A percentile compares a stretch with the other conserved stretches of the same genome.
Evolutionary conservation across 2,888 invertebrate species (phyloP).

Genomic region (Gymnocheta viridis): DNA sequence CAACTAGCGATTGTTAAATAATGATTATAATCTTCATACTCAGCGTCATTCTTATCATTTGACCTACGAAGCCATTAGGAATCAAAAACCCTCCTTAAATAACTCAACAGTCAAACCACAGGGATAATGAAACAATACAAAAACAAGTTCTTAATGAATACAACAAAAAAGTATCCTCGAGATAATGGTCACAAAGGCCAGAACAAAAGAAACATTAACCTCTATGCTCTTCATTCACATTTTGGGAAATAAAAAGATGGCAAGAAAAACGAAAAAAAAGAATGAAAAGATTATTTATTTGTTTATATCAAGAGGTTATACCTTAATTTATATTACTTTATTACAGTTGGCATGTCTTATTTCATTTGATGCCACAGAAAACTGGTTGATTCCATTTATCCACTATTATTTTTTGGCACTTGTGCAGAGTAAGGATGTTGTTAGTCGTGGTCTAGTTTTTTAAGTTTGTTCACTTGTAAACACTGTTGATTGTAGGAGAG

Average conservation of each 20-base stretch:
- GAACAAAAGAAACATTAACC: slow-evolving; percentile 46
- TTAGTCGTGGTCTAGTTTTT: neutral
- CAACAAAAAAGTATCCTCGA: slow-evolving; percentile 19
- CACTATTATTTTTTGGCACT: neutral
- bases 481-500: slow-evolving; percentile 12
- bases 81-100: slow-evolving; percentile 55
- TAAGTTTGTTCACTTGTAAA: neutral
- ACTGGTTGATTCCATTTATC: slow-evolving; percentile 35
- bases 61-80: slow-evolving; percentile 61
- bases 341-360: slow-evolving; percentile 59
- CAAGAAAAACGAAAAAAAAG: slow-evolving; percentile 7
- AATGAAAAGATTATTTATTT: slow-evolving; percentile 63
- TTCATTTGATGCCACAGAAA: slow-evolving; percentile 7
- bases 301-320: slow-evolving; percentile 65
- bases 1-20: slow-evolving; percentile 45
- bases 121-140: slow-evolving; percentile 44
- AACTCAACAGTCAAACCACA: slow-evolving; percentile 54
- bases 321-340: slow-evolving; percentile 69
- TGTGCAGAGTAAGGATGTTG: neutral
- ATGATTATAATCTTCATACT: slow-evolving; percentile 56
- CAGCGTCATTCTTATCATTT: slow-evolving; percentile 45
- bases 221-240: neutral
- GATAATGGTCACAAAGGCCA: slow-evolving; percentile 62
- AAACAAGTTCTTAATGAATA: slow-evolving; percentile 27
- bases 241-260: neutral